Percentiles rank a stretch among this genome's conserved stretches.
Evolutionary conservation across 2,113 vertebrate genomes (phyloP).

Genomic region (Gnathonemus longibarbis): DNA sequence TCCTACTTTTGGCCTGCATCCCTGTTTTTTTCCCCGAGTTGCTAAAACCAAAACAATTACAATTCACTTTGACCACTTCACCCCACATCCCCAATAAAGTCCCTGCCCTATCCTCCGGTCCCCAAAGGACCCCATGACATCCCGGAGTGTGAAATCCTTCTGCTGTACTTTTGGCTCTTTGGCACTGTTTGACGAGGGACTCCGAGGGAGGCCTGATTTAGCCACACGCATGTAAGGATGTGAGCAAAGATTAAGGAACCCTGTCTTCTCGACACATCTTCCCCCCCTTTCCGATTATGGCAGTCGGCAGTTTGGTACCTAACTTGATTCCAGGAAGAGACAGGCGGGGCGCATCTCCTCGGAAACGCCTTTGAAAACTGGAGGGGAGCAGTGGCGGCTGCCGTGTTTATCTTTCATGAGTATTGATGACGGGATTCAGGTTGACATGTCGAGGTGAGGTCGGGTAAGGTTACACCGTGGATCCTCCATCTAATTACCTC

Average conservation of each 20-base stretch:
- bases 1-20: neutral
- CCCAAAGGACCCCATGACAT: neutral
- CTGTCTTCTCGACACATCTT: neutral
- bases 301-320: conserved; percentile 17
- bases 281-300: conserved; percentile 27
- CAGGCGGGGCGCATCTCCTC: neutral
- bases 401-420: conserved; percentile 7
- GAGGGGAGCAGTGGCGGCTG: neutral
- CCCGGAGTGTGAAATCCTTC: neutral
- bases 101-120: neutral
- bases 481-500: conserved; percentile 21
- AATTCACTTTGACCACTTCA: neutral
- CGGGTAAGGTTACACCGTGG: neutral
- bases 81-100: neutral
- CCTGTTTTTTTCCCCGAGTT: neutral
- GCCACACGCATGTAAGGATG: neutral
- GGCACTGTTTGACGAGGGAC: neutral
- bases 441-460: conserved; percentile 2
- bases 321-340: neutral
- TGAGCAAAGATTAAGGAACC: neutral
- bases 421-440: neutral
- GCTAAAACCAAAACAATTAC: neutral
- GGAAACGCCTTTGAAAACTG: conserved; percentile 14
- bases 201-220: neutral
- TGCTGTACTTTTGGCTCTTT: neutral